Evolutionary conservation across 2,113 vertebrate genomes (phyloP).

Genomic region (Phalacrocorax brasilianus): DNA sequence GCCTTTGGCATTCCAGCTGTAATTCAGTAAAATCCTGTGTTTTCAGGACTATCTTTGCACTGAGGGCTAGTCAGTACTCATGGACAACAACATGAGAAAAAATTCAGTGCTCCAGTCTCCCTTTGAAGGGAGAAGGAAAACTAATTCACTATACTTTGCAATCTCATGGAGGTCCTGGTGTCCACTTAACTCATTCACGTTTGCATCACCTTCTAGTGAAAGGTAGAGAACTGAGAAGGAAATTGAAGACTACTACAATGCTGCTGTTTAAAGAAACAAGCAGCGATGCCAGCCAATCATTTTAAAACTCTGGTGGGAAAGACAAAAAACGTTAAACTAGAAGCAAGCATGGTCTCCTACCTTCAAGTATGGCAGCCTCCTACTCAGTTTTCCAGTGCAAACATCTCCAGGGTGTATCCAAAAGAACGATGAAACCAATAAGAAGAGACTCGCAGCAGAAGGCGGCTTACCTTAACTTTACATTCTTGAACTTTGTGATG

Average conservation of each 20-base stretch:
- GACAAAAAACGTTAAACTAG: neutral
- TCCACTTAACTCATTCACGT: neutral
- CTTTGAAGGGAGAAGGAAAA: neutral
- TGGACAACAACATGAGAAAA: rapidly evolving
- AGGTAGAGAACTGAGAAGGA: neutral
- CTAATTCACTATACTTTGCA: neutral
- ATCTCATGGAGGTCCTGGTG: neutral
- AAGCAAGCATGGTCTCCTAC: neutral
- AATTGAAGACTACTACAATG: neutral
- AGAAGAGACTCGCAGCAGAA: neutral
- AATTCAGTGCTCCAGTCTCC: neutral
- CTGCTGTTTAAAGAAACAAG: neutral
- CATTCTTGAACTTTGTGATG: slow-evolving; percentile 85
- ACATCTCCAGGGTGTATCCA: neutral
- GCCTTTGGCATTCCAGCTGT: neutral
- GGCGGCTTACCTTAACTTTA: slow-evolving; percentile 84
- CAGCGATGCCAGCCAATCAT: neutral
- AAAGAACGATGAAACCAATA: rapidly evolving
- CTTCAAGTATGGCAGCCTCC: neutral
- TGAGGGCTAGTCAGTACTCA: neutral
- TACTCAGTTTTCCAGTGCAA: neutral
- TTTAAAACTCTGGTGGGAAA: neutral
- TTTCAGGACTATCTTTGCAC: neutral
- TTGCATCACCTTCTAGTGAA: neutral
- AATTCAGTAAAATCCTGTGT: neutral